Percentiles rank a stretch among this genome's conserved stretches.
These are phyloP conservation scores for Dysmachus trigonus DNA, from an alignment of 2,888 invertebrate genomes.

Conservation along the genomic window DNA sequence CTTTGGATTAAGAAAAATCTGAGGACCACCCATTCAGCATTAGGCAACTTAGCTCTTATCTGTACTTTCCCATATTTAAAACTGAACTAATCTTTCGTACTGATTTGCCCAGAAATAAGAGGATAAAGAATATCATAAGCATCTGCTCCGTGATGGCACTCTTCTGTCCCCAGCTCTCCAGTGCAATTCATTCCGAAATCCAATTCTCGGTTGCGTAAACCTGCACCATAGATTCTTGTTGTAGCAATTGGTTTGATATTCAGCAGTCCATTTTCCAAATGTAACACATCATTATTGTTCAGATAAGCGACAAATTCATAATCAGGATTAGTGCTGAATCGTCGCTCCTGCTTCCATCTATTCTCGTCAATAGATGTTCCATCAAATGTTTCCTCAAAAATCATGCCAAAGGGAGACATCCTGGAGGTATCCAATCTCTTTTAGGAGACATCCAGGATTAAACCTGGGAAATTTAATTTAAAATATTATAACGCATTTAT, in stretches of 20 bases:
- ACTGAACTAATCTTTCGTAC: slow-evolving; percentile 70
- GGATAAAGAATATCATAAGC: slow-evolving; percentile 71
- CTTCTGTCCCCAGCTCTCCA: slow-evolving; percentile 54
- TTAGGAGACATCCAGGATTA: too few relatives aligned
- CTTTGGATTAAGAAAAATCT: slow-evolving; percentile 73
- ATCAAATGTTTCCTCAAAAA: slow-evolving; percentile 59
- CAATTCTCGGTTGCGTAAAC: background rate
- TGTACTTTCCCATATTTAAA: slow-evolving; percentile 77
- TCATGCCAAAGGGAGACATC: slow-evolving; percentile 56
- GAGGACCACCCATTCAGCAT: slow-evolving; percentile 80
- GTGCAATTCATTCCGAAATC: slow-evolving; percentile 58
- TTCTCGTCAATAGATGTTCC: slow-evolving; percentile 49
- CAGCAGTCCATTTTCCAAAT: slow-evolving; percentile 53
- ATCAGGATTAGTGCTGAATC: slow-evolving; percentile 58
- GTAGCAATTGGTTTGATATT: slow-evolving; percentile 53
- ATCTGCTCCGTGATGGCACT: slow-evolving; percentile 54
- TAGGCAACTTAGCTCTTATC: slow-evolving; percentile 76
- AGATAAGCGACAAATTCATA: slow-evolving; percentile 58
- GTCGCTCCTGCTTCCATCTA: slow-evolving; percentile 58
- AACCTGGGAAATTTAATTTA: too few relatives aligned
- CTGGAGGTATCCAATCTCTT: slow-evolving; percentile 43
- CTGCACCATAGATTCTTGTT: slow-evolving; percentile 45
- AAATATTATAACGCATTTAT: too few relatives aligned
- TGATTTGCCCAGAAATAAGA: slow-evolving; percentile 71
- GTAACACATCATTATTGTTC: slow-evolving; percentile 46